Conservation (phyloP, 2,797 vertebrate genomes). For the Kryptolebias ocellatus region DNA sequence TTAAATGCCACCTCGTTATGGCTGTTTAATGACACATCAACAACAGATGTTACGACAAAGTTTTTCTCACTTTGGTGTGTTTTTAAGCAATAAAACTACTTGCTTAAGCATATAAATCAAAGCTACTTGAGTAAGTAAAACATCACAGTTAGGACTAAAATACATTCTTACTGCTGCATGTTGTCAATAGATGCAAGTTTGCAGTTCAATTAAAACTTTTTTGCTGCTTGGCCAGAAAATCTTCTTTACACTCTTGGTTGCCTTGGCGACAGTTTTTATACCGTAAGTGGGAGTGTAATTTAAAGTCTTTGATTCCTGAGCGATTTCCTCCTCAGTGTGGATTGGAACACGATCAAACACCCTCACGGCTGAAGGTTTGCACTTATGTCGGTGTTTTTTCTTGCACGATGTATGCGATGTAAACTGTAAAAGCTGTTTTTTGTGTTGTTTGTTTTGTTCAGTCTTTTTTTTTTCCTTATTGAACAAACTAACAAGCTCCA, state of each 20-base stretch:
- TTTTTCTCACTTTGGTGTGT: background rate
- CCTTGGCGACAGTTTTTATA: constrained; percentile 1
- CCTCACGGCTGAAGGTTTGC: background rate
- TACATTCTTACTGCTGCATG: background rate
- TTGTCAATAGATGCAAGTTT: background rate
- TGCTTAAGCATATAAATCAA: background rate
- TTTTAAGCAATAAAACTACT: background rate
- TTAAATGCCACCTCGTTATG: too few species aligned
- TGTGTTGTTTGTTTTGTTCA: too few species aligned
- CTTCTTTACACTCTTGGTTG: constrained; percentile 1
- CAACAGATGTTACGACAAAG: background rate
- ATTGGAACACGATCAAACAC: constrained; percentile 1
- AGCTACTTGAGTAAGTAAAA: background rate
- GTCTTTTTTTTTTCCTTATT: constrained; percentile 2
- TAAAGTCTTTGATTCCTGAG: constrained; percentile 8
- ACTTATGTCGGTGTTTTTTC: background rate
- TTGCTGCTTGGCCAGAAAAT: constrained; percentile 12
- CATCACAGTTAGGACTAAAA: background rate
- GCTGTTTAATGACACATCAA: too few species aligned
- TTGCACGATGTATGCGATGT: background rate
- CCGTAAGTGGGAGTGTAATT: background rate
- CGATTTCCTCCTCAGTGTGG: background rate
- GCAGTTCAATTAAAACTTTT: background rate
- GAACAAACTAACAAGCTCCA: constrained; percentile 15
- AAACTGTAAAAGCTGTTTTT: background rate